Percentiles rank a stretch among this genome's conserved stretches.
Conservation (phyloP, 1,140 invertebrate genomes). For the Drosophila santomea region DNA sequence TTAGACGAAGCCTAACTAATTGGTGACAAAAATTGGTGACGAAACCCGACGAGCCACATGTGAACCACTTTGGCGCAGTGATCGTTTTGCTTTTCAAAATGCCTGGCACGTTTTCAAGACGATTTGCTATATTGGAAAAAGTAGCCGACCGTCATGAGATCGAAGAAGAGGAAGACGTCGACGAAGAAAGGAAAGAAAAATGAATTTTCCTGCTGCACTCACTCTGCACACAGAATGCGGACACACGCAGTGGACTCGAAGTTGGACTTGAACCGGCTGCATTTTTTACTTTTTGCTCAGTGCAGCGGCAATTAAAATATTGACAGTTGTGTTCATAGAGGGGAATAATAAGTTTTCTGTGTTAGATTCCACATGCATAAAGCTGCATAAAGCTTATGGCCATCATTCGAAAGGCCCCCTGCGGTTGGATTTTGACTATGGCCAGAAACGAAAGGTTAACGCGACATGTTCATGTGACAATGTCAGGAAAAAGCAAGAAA, state of each 20-base stretch:
- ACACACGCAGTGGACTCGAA: conserved; percentile 71
- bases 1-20: conserved; percentile 55
- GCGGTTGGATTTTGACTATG: conserved; percentile 47
- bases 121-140: conserved; percentile 80
- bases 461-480: conserved; percentile 81
- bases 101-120: conserved; percentile 65
- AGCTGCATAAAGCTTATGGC: conserved; percentile 48
- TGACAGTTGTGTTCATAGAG: conserved; percentile 74
- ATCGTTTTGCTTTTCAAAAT: conserved; percentile 66
- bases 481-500: conserved; percentile 55
- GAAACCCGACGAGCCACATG: conserved; percentile 55
- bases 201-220: conserved; percentile 58
- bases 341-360: conserved; percentile 70
- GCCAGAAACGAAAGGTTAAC: conserved; percentile 70
- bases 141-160: conserved; percentile 45
- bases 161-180: conserved; percentile 9
- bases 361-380: conserved; percentile 50
- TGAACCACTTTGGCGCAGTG: conserved; percentile 44
- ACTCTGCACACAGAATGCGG: conserved; percentile 69
- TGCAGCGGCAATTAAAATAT: conserved; percentile 77
- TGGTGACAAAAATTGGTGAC: conserved; percentile 61
- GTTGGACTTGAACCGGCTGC: conserved; percentile 55
- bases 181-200: conserved; percentile 53
- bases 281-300: conserved; percentile 37
- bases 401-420: conserved; percentile 36